Conservation (phyloP, 2,113 vertebrate species). For the Tragelaphus buxtoni region DNA sequence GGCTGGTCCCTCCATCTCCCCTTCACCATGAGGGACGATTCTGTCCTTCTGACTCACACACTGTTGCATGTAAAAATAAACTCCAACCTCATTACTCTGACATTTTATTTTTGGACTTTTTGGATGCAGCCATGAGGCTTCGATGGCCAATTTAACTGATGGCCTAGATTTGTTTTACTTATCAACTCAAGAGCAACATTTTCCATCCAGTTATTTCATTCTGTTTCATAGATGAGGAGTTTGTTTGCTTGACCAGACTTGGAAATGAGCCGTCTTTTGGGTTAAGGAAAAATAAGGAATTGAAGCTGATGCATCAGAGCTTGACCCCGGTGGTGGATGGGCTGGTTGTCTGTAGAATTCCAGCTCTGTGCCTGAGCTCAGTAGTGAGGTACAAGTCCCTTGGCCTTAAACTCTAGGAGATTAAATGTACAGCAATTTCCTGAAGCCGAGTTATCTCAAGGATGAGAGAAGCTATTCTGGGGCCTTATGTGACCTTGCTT, state of each 20-base stretch:
- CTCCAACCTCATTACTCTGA: conserved; percentile 59
- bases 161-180: conserved; percentile 52
- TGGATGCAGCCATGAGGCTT: conserved; percentile 10
- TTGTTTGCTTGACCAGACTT: conserved; percentile 1
- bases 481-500: conserved; percentile 30
- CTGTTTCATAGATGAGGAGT: conserved; percentile 23
- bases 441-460: conserved; percentile 50
- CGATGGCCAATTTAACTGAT: conserved; percentile 37
- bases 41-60: conserved; percentile 62
- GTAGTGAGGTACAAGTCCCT: background rate
- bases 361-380: background rate
- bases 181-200: conserved; percentile 46
- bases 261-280: conserved; percentile 33
- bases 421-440: conserved; percentile 60
- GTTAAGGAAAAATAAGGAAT: conserved; percentile 4
- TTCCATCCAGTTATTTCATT: conserved; percentile 45
- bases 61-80: conserved; percentile 60
- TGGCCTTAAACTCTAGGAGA: conserved; percentile 26
- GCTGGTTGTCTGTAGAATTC: background rate
- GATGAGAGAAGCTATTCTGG: conserved; percentile 50
- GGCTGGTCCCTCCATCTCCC: conserved; percentile 5
- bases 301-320: background rate
- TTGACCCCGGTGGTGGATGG: background rate
- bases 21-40: background rate
- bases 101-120: conserved; percentile 53